A percentile compares a stretch with the other conserved stretches of the same genome.
phyloP scores from a whole-genome alignment of 2,888 invertebrate species.

The Xanthia icteritia region DNA sequence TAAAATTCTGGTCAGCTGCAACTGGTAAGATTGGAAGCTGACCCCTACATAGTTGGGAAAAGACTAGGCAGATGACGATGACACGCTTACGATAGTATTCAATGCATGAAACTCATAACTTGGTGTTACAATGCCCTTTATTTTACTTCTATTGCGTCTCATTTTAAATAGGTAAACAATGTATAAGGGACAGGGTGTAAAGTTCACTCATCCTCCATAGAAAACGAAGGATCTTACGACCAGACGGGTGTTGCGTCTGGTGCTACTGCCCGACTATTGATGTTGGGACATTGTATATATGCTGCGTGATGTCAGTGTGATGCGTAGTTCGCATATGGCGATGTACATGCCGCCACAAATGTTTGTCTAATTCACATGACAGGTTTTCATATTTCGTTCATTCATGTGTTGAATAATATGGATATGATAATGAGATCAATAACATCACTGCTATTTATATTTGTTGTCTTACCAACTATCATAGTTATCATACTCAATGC shows the following conservation, averaged over 20 bases:
- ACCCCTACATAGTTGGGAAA: no score
- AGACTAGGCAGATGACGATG: neutral
- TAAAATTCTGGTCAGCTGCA: neutral
- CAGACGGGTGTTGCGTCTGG: neutral
- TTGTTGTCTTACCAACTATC: neutral
- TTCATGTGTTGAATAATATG: slow-evolving; percentile 1
- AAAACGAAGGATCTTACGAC: neutral
- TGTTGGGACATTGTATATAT: neutral
- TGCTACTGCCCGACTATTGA: neutral
- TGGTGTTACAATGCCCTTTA: neutral
- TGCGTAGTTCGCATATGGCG: neutral
- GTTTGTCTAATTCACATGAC: neutral
- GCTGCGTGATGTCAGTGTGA: neutral
- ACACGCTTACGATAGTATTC: neutral
- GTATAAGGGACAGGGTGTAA: neutral
- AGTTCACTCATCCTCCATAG: neutral
- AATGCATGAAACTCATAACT: neutral
- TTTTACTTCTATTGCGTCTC: neutral
- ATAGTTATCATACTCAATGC: neutral
- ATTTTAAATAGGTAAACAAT: neutral
- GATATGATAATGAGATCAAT: neutral
- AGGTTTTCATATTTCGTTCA: neutral
- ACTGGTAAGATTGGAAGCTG: neutral
- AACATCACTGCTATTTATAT: neutral
- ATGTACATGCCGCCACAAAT: neutral